A percentile compares a stretch with the other conserved stretches of the same genome.
Conservation (phyloP, 2,113 vertebrate species). For the Oncorhynchus tshawytscha region DNA sequence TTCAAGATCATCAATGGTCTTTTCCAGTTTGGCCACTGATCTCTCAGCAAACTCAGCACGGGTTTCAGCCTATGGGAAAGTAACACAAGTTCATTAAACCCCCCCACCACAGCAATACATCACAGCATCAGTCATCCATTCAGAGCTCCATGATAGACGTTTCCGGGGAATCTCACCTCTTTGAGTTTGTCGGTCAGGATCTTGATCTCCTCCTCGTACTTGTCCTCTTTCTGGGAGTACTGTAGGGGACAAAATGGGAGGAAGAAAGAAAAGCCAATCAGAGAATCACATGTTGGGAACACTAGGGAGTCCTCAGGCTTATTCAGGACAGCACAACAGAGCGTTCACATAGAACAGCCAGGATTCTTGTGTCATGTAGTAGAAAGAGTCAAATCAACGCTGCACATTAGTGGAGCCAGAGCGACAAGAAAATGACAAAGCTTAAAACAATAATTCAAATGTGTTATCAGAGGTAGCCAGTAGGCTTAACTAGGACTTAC, state of each 20-base stretch:
- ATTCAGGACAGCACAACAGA: too few species aligned
- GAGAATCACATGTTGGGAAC: slow-evolving; percentile 20
- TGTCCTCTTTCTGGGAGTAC: slow-evolving; percentile 93
- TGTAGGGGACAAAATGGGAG: slow-evolving; percentile 44
- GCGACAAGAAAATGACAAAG: too few species aligned
- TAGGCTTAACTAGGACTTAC: neutral
- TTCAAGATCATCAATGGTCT: slow-evolving; percentile 89
- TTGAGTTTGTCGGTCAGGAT: slow-evolving; percentile 90
- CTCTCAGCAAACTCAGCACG: slow-evolving; percentile 88
- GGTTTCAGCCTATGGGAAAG: slow-evolving; percentile 81
- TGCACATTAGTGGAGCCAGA: too few species aligned
- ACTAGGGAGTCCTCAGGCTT: too few species aligned
- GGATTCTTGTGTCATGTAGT: too few species aligned
- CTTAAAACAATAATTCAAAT: too few species aligned
- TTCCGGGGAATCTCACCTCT: slow-evolving; percentile 75
- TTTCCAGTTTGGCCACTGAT: slow-evolving; percentile 87
- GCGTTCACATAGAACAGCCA: neutral
- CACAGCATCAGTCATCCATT: neutral
- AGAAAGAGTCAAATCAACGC: too few species aligned
- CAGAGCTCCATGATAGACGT: neutral
- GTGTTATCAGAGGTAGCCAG: neutral
- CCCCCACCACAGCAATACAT: neutral
- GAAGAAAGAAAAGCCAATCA: slow-evolving; percentile 20
- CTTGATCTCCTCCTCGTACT: slow-evolving; percentile 92
- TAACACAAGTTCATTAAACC: neutral